A percentile compares a stretch with the other conserved stretches of the same genome.
These are phyloP conservation scores for Drosophila anomelani DNA, from an alignment of 2,888 invertebrate genomes.

Conservation along the genomic window DNA sequence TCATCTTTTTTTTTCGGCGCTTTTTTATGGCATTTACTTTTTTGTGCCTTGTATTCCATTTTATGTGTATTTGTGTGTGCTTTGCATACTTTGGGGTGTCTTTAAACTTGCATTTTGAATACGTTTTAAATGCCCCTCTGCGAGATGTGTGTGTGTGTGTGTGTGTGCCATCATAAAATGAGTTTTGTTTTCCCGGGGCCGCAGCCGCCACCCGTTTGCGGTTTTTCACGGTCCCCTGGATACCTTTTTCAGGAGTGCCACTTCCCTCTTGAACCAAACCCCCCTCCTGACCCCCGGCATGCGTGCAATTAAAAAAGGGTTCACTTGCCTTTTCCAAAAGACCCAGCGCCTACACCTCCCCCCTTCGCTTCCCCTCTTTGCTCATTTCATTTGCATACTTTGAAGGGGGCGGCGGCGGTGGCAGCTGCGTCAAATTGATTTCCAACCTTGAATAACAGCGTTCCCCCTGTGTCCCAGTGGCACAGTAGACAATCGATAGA, in stretches of 20 bases:
- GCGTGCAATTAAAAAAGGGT: conserved; percentile 68
- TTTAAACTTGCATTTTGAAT: conserved; percentile 75
- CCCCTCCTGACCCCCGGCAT: conserved; percentile 21
- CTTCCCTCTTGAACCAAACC: background rate
- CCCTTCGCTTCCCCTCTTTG: background rate
- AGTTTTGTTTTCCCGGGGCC: conserved; percentile 45
- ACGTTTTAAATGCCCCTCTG: conserved; percentile 69
- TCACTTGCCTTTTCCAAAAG: conserved; percentile 33
- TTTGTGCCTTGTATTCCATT: conserved; percentile 29
- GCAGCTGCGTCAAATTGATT: conserved; percentile 62
- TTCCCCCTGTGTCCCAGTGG: background rate
- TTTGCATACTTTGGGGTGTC: conserved; percentile 72
- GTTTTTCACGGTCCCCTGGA: conserved; percentile 64
- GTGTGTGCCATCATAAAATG: conserved; percentile 55
- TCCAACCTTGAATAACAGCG: conserved; percentile 36
- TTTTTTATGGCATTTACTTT: conserved; percentile 49
- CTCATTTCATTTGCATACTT: conserved; percentile 71
- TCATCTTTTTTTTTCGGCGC: conserved; percentile 16
- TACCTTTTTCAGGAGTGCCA: conserved; percentile 37
- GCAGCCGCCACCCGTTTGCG: conserved; percentile 46
- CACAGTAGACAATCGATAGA: background rate
- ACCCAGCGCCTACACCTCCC: background rate
- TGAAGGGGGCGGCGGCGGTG: conserved; percentile 25
- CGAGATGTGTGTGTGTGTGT: conserved; percentile 1
- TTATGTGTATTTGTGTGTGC: conserved; percentile 68